Evolutionary conservation across 2,888 invertebrate genomes (phyloP).

Genomic region (Cancer borealis): DNA sequence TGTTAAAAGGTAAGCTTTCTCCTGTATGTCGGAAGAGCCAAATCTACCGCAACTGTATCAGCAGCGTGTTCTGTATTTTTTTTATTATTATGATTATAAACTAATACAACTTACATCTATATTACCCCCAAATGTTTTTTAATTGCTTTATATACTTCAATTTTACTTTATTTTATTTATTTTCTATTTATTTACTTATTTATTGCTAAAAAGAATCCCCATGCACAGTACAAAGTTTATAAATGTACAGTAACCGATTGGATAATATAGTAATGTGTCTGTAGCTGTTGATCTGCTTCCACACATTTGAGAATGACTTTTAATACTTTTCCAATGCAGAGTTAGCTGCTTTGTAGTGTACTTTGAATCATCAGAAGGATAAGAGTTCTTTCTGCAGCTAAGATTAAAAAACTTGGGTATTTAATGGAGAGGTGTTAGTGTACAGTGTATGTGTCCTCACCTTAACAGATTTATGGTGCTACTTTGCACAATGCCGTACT

Average conservation of each 20-base stretch:
- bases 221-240: constrained; percentile 73
- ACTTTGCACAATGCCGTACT: constrained; percentile 70
- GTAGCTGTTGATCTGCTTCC: constrained; percentile 71
- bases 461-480: constrained; percentile 68
- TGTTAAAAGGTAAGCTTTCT: constrained; percentile 40
- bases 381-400: constrained; percentile 58
- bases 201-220: constrained; percentile 63
- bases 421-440: constrained; percentile 66
- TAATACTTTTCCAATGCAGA: constrained; percentile 70
- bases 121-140: constrained; percentile 61
- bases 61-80: constrained; percentile 55
- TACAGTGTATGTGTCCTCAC: constrained; percentile 66
- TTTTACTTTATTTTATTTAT: constrained; percentile 44
- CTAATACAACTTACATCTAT: constrained; percentile 53
- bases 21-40: constrained; percentile 51
- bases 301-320: constrained; percentile 67
- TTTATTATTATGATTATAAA: constrained; percentile 45
- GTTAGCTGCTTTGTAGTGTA: constrained; percentile 69
- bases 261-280: constrained; percentile 66
- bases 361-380: constrained; percentile 60
- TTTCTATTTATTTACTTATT: constrained; percentile 59
- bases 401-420: constrained; percentile 63
- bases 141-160: constrained; percentile 51
- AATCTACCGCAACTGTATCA: constrained; percentile 56
- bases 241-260: constrained; percentile 66